These are phyloP conservation scores for Callopanchax toddi DNA, from an alignment of 2,113 vertebrate genomes.

Conservation along the genomic window DNA sequence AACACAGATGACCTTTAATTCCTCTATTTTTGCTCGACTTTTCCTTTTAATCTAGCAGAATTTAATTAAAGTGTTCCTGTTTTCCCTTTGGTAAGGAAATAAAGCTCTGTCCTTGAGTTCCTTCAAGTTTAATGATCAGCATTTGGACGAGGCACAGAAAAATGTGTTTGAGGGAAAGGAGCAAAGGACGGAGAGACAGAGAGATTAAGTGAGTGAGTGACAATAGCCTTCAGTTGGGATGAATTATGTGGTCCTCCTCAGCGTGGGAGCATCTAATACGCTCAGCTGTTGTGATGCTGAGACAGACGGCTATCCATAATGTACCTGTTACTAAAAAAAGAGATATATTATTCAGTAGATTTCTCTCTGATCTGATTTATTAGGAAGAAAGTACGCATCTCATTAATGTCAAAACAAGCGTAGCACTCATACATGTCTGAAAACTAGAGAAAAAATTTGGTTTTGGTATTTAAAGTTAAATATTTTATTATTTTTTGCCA, in stretches of 20 bases:
- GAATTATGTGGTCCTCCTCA: slow-evolving; percentile 51
- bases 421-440: not conserved
- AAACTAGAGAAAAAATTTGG: too few relatives aligned
- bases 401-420: not conserved
- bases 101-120: slow-evolving; percentile 70
- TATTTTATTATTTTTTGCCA: not conserved
- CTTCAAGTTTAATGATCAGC: slow-evolving; percentile 64
- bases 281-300: slow-evolving; percentile 52
- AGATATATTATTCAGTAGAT: slow-evolving; percentile 18
- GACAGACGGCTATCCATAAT: slow-evolving; percentile 50
- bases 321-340: slow-evolving; percentile 49
- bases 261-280: slow-evolving; percentile 58
- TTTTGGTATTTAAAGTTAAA: not conserved
- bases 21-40: slow-evolving; percentile 30
- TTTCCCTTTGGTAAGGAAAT: slow-evolving; percentile 49
- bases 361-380: not conserved
- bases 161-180: slow-evolving; percentile 19
- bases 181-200: slow-evolving; percentile 15
- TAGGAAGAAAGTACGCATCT: not conserved
- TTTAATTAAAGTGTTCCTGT: slow-evolving; percentile 63
- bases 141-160: slow-evolving; percentile 22
- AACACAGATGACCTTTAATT: slow-evolving; percentile 52
- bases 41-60: slow-evolving; percentile 38
- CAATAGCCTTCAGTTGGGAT: slow-evolving; percentile 54
- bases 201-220: slow-evolving; percentile 58